Evolutionary conservation across 1,140 invertebrate genomes (phyloP).

Genomic region (Cotesia glomerata): DNA sequence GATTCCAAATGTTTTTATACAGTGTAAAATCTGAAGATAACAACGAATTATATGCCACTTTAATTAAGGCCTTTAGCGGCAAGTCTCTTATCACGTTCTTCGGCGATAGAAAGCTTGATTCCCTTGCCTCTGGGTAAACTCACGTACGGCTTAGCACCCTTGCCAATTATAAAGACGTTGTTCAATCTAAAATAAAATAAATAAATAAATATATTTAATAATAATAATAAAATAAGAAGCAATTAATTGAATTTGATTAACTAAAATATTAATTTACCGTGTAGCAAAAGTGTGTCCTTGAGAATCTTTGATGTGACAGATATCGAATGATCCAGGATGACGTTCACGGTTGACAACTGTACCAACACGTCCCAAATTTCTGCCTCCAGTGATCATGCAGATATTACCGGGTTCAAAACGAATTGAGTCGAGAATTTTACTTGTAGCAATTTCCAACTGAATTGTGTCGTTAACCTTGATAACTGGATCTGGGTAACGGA

Average conservation of each 20-base stretch:
- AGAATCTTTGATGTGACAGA: slow-evolving; percentile 97
- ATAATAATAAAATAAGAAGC: not conserved
- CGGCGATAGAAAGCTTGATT: slow-evolving; percentile 45
- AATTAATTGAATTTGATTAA: not conserved
- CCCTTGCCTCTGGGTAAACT: slow-evolving; percentile 97
- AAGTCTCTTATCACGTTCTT: not conserved
- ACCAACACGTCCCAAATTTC: slow-evolving; percentile 99
- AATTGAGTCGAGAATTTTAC: slow-evolving; percentile 97
- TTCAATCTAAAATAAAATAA: slow-evolving; percentile 73
- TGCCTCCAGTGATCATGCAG: slow-evolving; percentile 99
- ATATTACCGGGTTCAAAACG: slow-evolving; percentile 98
- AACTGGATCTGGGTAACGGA: slow-evolving; percentile 97
- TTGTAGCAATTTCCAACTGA: slow-evolving; percentile 91
- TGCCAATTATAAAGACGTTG: slow-evolving; percentile 99
- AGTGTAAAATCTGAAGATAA: not conserved
- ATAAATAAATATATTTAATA: slow-evolving; percentile 48
- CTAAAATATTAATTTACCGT: slow-evolving; percentile 68
- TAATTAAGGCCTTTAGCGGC: not conserved
- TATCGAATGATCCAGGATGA: slow-evolving; percentile 99
- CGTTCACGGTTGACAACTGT: slow-evolving; percentile 95
- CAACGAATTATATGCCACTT: not conserved
- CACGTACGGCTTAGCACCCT: slow-evolving; percentile 95
- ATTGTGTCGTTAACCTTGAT: slow-evolving; percentile 98
- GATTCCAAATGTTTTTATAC: not conserved
- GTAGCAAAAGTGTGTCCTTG: slow-evolving; percentile 97